phyloP scores from a whole-genome alignment of 2,113 vertebrate species.

The Fregetta grallaria region DNA sequence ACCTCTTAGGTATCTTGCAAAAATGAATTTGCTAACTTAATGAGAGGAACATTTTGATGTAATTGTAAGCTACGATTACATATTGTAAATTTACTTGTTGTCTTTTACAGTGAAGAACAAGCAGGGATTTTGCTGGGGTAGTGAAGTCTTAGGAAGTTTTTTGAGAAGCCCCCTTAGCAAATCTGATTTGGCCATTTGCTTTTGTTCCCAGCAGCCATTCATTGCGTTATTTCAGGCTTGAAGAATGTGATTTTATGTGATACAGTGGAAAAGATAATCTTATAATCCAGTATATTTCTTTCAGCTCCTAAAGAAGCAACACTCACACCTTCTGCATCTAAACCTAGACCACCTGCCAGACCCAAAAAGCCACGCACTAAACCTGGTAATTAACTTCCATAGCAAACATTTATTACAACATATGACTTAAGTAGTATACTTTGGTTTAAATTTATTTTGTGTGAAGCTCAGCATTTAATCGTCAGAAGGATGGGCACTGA shows the following conservation, averaged over 20 bases:
- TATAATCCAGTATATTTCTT: slow-evolving; percentile 66
- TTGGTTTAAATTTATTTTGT: not conserved
- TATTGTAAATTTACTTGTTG: not conserved
- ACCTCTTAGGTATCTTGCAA: not conserved
- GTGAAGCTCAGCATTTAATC: not conserved
- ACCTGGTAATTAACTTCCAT: slow-evolving; percentile 62
- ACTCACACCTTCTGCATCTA: slow-evolving; percentile 61
- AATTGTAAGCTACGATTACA: not conserved
- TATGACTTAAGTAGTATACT: not conserved
- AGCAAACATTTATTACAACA: not conserved
- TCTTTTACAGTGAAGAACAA: not conserved
- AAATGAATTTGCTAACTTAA: not conserved
- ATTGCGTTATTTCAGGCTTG: not conserved
- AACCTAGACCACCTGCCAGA: slow-evolving; percentile 61
- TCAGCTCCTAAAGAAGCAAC: slow-evolving; percentile 72
- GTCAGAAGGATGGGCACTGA: not conserved
- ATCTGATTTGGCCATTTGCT: not conserved
- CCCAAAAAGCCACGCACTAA: slow-evolving; percentile 60
- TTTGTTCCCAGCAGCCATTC: not conserved
- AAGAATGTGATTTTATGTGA: not conserved
- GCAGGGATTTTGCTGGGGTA: not conserved
- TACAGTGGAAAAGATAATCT: not conserved
- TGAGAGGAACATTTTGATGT: not conserved
- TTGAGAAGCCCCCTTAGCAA: not conserved
- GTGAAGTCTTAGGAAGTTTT: not conserved